phyloP scores from a whole-genome alignment of 2,113 vertebrate species.

The Salvelinus alpinus region DNA sequence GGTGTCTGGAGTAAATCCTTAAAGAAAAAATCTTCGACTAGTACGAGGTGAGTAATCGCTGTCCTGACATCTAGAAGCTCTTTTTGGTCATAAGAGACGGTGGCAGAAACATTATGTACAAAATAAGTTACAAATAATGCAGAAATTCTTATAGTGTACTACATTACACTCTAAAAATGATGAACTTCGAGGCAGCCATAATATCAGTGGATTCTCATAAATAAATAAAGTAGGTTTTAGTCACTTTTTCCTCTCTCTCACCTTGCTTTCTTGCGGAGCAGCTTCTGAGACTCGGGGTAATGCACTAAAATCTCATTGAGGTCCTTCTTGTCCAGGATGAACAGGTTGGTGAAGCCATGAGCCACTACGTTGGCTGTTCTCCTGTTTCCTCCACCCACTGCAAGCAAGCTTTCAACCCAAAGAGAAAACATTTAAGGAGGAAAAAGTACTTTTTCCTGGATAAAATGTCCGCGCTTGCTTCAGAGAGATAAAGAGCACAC shows the following conservation, averaged over 20 bases:
- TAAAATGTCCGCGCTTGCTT: not conserved
- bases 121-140: too few species aligned
- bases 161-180: not conserved
- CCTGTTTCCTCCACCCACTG: conserved; percentile 88
- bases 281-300: conserved; percentile 94
- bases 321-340: conserved; percentile 97
- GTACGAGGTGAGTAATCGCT: too few species aligned
- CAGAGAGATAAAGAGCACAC: not conserved
- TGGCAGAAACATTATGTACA: too few species aligned
- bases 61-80: too few species aligned
- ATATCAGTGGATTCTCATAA: not conserved
- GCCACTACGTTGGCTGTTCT: conserved; percentile 92
- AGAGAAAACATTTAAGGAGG: not conserved
- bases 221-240: not conserved
- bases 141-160: not conserved
- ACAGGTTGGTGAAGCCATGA: conserved; percentile 94
- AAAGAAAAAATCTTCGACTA: too few species aligned
- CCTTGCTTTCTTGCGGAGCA: conserved; percentile 94
- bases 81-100: too few species aligned
- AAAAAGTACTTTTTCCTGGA: not conserved
- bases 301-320: conserved; percentile 93
- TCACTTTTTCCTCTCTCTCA: conserved; percentile 38
- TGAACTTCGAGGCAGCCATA: not conserved
- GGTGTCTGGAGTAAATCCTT: too few species aligned
- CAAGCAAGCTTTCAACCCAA: conserved; percentile 80